Base-by-base conservation (phyloP, 2,113 vertebrate genomes). In the Elaphurus davidianus region DNA sequence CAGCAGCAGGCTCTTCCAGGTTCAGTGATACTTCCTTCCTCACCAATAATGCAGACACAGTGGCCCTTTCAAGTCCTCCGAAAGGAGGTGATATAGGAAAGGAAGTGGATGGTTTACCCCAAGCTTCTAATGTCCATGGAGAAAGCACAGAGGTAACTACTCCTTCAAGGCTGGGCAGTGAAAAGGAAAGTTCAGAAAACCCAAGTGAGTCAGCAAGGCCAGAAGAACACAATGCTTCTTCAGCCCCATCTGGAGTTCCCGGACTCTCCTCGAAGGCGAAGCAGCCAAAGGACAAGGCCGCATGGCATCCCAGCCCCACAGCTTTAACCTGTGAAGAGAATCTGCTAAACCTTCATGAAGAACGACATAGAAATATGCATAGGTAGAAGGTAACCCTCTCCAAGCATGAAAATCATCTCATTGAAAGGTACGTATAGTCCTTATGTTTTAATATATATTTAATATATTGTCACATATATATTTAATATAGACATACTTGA, bases 291-390 rank as follows among this genome's bases (percentile, higher is more conserved):
- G 97, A 97, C 93, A 98, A 98, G 23, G 97, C 92, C 64, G 55
- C 79, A 74, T 82, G 98, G 84, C 98, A 95, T 97, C 98, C 98
- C 90, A 98, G 96, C 91, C 97, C 93, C 96, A 96, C 98, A 98
- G 98, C 98, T 97, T 95, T 98, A 98, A 98, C 60, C 92, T 98
- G 99, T 98, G 98, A 99, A 97, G 99, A 99, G 98, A 98, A 98
- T n/a, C 98, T 99, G 67, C 91, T 98, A 86, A 98, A 97, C 97
- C 97, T 98, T 98, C 98, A 98, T 94, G 98, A 99, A 90, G 98
- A 99, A 90, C 98, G 94, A 98, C 98, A 98, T 90, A 98, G 98
- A 98, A 99, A 99, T 98, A 99, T 98, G 99, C 99, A 98, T 98
- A 99, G 99, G 97, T 99, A 99, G 98, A 99, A 98, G 98, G 98